These are phyloP conservation scores for Cardiocondyla obscurior DNA, from an alignment of 1,140 invertebrate genomes.

Conservation along the genomic window DNA sequence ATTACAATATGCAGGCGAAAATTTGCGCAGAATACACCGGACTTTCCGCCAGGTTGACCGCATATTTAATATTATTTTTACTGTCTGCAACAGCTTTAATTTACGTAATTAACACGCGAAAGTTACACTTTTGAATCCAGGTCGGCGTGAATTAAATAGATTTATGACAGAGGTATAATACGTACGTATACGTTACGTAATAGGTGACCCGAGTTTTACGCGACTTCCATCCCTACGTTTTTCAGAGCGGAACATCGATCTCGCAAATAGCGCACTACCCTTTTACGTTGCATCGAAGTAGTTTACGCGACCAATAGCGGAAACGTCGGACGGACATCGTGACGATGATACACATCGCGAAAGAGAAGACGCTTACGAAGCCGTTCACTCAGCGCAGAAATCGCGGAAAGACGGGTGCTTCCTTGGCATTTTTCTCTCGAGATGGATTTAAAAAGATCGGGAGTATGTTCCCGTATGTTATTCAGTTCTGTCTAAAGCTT, in stretches of 20 bases:
- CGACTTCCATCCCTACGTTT: not conserved
- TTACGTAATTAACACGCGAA: slow-evolving; percentile 26
- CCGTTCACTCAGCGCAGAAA: slow-evolving; percentile 9
- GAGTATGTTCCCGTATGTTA: not conserved
- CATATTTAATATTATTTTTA: not conserved
- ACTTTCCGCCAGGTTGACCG: not conserved
- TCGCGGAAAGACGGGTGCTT: slow-evolving; percentile 9
- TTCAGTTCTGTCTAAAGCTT: slow-evolving; percentile 4
- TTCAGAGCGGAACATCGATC: slow-evolving; percentile 35
- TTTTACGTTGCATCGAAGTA: not conserved
- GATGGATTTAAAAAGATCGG: slow-evolving; percentile 14
- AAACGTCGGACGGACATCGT: slow-evolving; percentile 21
- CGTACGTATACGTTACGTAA: slow-evolving; percentile 1
- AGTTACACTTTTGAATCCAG: not conserved
- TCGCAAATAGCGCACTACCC: slow-evolving; percentile 4
- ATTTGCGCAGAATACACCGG: not conserved
- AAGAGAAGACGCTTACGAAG: slow-evolving; percentile 46
- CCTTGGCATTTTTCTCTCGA: not conserved
- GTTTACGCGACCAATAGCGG: slow-evolving; percentile 37
- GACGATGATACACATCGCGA: slow-evolving; percentile 16
- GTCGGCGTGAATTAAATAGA: not conserved
- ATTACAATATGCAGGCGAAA: not conserved
- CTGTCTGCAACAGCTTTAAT: slow-evolving; percentile 3
- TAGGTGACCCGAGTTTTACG: not conserved
- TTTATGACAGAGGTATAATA: not conserved